phyloP scores from a whole-genome alignment of 2,113 vertebrate species.

The Triplophysa dalaica region DNA sequence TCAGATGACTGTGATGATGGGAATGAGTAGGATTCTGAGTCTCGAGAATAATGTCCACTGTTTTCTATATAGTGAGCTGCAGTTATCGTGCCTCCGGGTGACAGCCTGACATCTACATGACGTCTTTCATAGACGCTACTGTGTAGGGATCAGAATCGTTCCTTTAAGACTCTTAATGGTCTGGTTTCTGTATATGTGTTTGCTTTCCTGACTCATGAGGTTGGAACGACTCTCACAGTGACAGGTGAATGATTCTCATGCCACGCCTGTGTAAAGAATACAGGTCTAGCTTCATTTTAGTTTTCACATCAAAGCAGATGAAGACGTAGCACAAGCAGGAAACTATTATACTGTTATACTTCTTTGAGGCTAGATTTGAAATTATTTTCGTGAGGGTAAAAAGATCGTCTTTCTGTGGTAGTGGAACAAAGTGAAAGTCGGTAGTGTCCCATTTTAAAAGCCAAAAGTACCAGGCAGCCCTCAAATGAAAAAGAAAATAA shows the following conservation, averaged over 20 bases:
- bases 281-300: neutral
- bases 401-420: too few species aligned
- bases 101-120: neutral
- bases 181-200: neutral
- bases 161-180: neutral
- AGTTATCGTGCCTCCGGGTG: neutral
- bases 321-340: neutral
- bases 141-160: neutral
- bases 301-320: neutral
- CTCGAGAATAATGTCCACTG: neutral
- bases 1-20: neutral
- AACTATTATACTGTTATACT: neutral
- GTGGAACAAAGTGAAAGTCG: too few species aligned
- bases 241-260: neutral
- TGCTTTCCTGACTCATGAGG: neutral
- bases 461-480: too few species aligned
- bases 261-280: slow-evolving; percentile 7
- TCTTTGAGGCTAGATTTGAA: neutral
- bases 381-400: too few species aligned
- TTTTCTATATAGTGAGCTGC: neutral
- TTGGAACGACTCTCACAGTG: neutral
- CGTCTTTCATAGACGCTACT: neutral
- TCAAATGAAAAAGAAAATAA: too few species aligned
- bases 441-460: too few species aligned
- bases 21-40: slow-evolving; percentile 4